phyloP scores from a whole-genome alignment of 1,140 invertebrate species.

The Orius insidiosus region DNA sequence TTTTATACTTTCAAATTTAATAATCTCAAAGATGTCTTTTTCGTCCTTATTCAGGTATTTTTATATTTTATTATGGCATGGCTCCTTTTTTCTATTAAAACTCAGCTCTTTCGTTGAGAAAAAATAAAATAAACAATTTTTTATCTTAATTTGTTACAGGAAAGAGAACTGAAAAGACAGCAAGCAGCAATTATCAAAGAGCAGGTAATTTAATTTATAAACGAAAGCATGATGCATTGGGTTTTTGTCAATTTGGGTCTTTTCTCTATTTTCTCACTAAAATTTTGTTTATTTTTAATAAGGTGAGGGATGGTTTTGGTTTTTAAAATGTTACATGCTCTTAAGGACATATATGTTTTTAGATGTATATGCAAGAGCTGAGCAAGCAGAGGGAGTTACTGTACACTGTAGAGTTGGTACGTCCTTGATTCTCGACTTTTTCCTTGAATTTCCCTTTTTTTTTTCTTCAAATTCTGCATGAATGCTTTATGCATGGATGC shows the following conservation, averaged over 20 bases:
- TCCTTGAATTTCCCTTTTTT: conserved; percentile 3
- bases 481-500: conserved; percentile 6
- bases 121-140: background rate
- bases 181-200: conserved; percentile 72
- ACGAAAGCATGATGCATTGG: background rate
- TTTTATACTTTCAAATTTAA: conserved; percentile 8
- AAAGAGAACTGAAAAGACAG: conserved; percentile 70
- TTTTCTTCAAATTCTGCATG: background rate
- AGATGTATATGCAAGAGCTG: conserved; percentile 75
- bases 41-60: no score
- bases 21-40: no score
- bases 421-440: conserved; percentile 22
- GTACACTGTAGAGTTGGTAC: conserved; percentile 70
- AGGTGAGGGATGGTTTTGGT: conserved; percentile 7
- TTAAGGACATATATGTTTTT: conserved; percentile 20
- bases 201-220: conserved; percentile 44
- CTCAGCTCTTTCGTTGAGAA: no score
- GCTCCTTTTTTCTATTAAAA: no score
- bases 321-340: conserved; percentile 11
- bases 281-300: conserved; percentile 13
- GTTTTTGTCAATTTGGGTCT: conserved; percentile 10
- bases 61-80: no score
- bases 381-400: conserved; percentile 70
- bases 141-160: conserved; percentile 43
- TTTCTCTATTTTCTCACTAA: conserved; percentile 13